Evolutionary conservation across 2,113 vertebrate species (phyloP).

Genomic region (Trichomycterus rosablanca): DNA sequence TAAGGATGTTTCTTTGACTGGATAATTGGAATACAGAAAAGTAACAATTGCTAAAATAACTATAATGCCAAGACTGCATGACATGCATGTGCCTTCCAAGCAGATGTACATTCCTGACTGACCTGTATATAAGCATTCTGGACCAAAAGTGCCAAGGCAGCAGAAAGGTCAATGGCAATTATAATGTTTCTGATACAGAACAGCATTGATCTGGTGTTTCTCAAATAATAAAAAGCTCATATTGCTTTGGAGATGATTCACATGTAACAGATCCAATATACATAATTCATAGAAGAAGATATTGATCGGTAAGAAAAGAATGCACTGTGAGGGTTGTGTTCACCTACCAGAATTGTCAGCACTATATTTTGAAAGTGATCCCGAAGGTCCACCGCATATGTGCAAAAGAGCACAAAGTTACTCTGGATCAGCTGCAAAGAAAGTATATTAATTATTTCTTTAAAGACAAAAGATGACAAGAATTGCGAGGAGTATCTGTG

Average conservation of each 20-base stretch:
- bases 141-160: no score
- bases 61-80: no score
- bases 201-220: no score
- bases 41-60: no score
- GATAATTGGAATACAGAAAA: no score
- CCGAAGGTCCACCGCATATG: slow-evolving; percentile 78
- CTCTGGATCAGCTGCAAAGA: slow-evolving; percentile 82
- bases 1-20: no score
- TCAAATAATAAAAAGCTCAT: neutral
- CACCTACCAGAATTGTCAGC: slow-evolving; percentile 88
- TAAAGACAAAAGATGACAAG: neutral
- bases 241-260: neutral
- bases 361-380: slow-evolving; percentile 90
- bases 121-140: no score
- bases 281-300: no score
- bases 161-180: no score
- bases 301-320: neutral
- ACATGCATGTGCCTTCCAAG: no score
- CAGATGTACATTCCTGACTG: no score
- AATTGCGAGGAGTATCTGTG: no score
- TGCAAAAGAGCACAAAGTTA: slow-evolving; percentile 96
- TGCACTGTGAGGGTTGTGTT: neutral
- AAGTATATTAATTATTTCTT: slow-evolving; percentile 17
- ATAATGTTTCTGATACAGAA: neutral
- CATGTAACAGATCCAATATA: neutral